Base-by-base conservation (phyloP, 2,888 invertebrate species). In the Eurois occulta region DNA sequence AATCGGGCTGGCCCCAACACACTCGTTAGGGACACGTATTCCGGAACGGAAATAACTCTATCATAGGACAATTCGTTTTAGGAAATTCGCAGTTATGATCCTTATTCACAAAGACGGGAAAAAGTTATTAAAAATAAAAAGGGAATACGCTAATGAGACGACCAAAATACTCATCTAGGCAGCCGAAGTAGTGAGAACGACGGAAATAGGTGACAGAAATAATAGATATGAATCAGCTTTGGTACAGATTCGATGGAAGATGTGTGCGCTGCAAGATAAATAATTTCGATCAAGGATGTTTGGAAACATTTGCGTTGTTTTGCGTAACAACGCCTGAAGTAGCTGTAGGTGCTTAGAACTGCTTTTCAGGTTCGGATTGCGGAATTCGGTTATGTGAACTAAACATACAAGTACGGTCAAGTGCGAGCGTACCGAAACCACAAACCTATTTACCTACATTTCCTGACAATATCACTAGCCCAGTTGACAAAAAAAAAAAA, bases 161-260 rank as follows among this genome's bases (percentile, higher is more conserved):
- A 24, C 21, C 32, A 43, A 32, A 38, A 62, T 52, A 79, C 62
- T 75, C 76, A 64, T 48, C 43, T 18, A 55, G n/a, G 32, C 21
- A n/a, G 13, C 55, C 55, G 48, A 76, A 80, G 65, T 80, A 76
- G 68, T 58, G 35, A 21, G 32, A 32, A 60, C 38, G 28, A 64
- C 80, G 16, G 52, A 81, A 86, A 83, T 88, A 87, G 65, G 46
- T 16, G 78, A 68, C 73, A 62, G 35, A 72, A 79, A 75, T 81
- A 78, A 72, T 68, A 78, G 55, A 79, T 72, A 58, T 78, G 85
- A 78, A 78, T 72, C 79, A 68, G 66, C 69, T 67, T 75, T 48
- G 35, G 35, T 48, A 21, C 35, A 68, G n/a, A 60, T 80, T 81
- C 43, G 66, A 16, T 60, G 52, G 55, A 48, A 74, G 46, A 24